Base-by-base conservation (phyloP, 2,113 vertebrate genomes). In the Willisornis vidua region DNA sequence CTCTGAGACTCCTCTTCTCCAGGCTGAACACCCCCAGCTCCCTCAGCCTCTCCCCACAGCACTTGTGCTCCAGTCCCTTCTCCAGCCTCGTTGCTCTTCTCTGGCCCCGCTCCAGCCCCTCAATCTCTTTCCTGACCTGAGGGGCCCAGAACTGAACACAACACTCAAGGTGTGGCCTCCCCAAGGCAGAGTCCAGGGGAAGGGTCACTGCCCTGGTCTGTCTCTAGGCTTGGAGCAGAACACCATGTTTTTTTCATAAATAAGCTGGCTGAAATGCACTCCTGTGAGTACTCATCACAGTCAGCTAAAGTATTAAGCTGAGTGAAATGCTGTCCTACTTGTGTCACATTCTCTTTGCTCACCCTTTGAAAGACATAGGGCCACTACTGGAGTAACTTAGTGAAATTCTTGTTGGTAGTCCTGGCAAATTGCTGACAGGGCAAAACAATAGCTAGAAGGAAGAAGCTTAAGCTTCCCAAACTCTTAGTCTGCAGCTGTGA, bases 321-420 rank as follows among this genome's bases (percentile, higher is more conserved):
- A 89, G 57, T 85, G 75, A 85, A 87, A 74, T 63, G 75, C 71
- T 95, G 95, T 65, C 94, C 91, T 96, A 95, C 87, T 94, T 93
- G 74, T 96, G 93, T 96, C 93, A 93, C 51, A 75, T 91, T 89
- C 89, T 96, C 26, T 96, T 45, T 96, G 78, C 62, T 94, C 85
- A 78, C 37, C 63, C 67, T 85, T 58, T 65, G 62, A 77, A 85
- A 93, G 54, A 85, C 39, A 12, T 0, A 2, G 58, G 54, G 63
- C 43, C 63, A 14, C 37, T 58, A n/a, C 62, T 79, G 82, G 33
- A 93, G 48, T 76, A 91, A 82, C 11, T 81, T 75, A 2, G 6
- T 73, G 89, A 85, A 89, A 76, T 80, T 80, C 71, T 62, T 87
- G 61, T 31, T 87, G 93, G 54, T 91, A 66, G 39, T 59, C 20